Evolutionary conservation across 2,888 invertebrate species (phyloP).

Genomic region (Morpho achilles): DNA sequence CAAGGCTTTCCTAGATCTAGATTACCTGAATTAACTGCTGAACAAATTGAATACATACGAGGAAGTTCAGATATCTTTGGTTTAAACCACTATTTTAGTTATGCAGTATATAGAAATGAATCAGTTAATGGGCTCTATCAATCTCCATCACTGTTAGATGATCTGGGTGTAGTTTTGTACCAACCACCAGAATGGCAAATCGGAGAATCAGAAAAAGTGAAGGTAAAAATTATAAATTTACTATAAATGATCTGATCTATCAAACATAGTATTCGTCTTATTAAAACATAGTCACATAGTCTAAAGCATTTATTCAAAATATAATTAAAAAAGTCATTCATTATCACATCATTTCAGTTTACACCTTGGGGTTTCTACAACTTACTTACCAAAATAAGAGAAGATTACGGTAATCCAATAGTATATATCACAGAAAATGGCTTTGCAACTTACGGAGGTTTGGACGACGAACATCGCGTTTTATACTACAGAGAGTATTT

Average conservation of each 20-base stretch:
- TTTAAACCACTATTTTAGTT: slow-evolving; percentile 82
- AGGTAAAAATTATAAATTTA: slow-evolving; percentile 20
- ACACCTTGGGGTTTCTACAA: slow-evolving; percentile 78
- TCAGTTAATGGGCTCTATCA: slow-evolving; percentile 28
- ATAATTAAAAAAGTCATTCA: not conserved
- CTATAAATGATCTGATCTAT: too few relatives aligned
- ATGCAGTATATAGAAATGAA: slow-evolving; percentile 35
- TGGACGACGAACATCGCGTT: slow-evolving; percentile 60
- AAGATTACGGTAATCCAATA: slow-evolving; percentile 68
- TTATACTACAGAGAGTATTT: slow-evolving; percentile 54
- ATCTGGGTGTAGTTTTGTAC: slow-evolving; percentile 25
- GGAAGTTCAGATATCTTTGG: slow-evolving; percentile 56
- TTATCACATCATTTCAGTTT: slow-evolving; percentile 33
- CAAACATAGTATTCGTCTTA: too few relatives aligned
- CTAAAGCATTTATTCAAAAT: not conserved
- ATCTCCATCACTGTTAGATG: slow-evolving; percentile 37
- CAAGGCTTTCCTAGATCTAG: slow-evolving; percentile 63
- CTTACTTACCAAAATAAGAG: slow-evolving; percentile 65
- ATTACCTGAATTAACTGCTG: slow-evolving; percentile 58
- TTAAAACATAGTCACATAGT: too few relatives aligned
- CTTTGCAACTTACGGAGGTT: slow-evolving; percentile 36
- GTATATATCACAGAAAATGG: slow-evolving; percentile 81
- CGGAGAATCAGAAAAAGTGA: slow-evolving; percentile 23
- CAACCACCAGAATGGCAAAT: slow-evolving; percentile 20
- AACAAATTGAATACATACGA: slow-evolving; percentile 48